phyloP scores from a whole-genome alignment of 64 coral and sea anemone genomes.

The Stichodactyla mertensii region DNA sequence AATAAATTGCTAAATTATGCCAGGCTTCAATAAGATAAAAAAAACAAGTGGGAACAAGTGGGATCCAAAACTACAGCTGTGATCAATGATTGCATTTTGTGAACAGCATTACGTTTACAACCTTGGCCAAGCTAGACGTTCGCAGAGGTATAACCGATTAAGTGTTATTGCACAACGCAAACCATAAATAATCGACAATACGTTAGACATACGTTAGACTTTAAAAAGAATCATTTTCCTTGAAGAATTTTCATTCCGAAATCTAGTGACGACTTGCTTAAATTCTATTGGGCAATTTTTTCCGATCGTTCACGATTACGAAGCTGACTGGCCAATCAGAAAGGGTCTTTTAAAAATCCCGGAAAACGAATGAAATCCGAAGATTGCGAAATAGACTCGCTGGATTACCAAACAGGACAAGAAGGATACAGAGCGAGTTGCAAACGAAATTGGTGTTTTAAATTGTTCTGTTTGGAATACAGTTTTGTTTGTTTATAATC shows the following conservation, averaged over 20 bases:
- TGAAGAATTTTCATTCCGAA: background rate
- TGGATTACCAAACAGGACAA: background rate
- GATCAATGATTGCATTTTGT: too few species aligned
- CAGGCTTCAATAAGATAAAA: too few species aligned
- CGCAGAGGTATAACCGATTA: background rate
- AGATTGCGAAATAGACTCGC: slow-evolving; percentile 12
- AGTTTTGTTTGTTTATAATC: background rate
- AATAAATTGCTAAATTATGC: too few species aligned
- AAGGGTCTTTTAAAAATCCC: background rate
- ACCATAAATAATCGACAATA: background rate
- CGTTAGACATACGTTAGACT: background rate
- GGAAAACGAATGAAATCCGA: slow-evolving; percentile 6
- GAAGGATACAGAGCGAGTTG: background rate
- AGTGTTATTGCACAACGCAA: background rate
- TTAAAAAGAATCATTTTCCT: background rate
- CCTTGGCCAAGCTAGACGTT: background rate
- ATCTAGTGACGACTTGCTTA: background rate
- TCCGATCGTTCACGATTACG: background rate
- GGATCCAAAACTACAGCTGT: too few species aligned
- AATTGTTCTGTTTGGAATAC: background rate
- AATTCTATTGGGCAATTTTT: background rate
- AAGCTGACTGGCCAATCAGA: background rate
- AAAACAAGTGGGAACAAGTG: too few species aligned
- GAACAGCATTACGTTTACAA: too few species aligned
- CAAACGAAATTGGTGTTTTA: background rate